A percentile compares a stretch with the other conserved stretches of the same genome.
Conservation (phyloP, 2,888 invertebrate genomes). For the Protodeltote pygarga region DNA sequence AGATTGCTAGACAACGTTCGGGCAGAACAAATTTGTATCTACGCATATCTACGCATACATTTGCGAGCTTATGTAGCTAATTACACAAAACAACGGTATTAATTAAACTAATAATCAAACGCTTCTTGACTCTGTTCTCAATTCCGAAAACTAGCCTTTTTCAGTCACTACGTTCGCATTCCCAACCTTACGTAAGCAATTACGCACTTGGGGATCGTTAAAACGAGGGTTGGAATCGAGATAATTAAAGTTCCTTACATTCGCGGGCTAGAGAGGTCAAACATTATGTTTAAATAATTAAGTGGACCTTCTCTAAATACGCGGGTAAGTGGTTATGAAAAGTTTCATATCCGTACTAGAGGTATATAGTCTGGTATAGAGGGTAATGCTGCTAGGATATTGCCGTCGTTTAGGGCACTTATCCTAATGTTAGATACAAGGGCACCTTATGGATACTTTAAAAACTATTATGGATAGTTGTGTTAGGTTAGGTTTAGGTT, state of each 20-base stretch:
- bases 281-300: conserved; percentile 57
- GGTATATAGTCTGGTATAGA: conserved; percentile 24
- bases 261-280: conserved; percentile 54
- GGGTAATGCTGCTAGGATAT: conserved; percentile 39
- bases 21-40: not conserved
- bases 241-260: conserved; percentile 66
- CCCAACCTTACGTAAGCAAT: conserved; percentile 54
- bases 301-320: conserved; percentile 46
- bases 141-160: conserved; percentile 49
- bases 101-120: conserved; percentile 17
- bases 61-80: not conserved
- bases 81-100: conserved; percentile 8
- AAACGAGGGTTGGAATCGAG: conserved; percentile 57
- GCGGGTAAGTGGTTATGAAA: conserved; percentile 50
- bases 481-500: conserved; percentile 17
- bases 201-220: conserved; percentile 60
- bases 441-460: conserved; percentile 38
- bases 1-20: no score
- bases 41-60: not conserved
- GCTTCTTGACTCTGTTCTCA: conserved; percentile 18
- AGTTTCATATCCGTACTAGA: conserved; percentile 42
- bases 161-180: conserved; percentile 41
- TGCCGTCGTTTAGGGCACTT: conserved; percentile 42
- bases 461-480: conserved; percentile 42
- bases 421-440: conserved; percentile 37